phyloP scores from a whole-genome alignment of 2,113 vertebrate genomes.

The Epinephelus moara region DNA sequence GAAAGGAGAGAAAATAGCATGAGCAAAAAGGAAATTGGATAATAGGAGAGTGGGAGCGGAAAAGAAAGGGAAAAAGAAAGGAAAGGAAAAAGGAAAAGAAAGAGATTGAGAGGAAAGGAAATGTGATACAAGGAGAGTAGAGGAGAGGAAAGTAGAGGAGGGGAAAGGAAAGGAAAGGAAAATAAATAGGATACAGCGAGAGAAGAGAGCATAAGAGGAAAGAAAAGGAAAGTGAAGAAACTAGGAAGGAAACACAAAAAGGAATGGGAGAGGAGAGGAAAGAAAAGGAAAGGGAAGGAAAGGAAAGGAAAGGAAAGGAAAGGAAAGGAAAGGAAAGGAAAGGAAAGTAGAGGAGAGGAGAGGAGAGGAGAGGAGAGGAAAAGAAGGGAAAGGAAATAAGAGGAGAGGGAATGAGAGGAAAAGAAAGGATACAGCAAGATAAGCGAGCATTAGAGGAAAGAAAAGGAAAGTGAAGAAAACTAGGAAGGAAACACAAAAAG shows the following conservation, averaged over 20 bases:
- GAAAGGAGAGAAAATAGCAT: too few species aligned
- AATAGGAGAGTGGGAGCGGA: too few species aligned
- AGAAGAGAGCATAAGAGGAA: too few species aligned
- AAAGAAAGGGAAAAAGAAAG: too few species aligned
- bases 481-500: background rate
- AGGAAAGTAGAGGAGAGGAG: background rate
- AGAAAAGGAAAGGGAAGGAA: background rate
- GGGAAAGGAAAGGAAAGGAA: background rate
- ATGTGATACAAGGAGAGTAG: background rate
- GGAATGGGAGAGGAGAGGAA: too few species aligned
- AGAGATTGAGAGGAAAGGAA: background rate
- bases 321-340: background rate
- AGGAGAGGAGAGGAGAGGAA: too few species aligned
- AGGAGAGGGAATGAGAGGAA: background rate
- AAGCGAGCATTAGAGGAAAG: background rate
- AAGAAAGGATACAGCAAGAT: background rate
- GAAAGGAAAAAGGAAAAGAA: too few species aligned
- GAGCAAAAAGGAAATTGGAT: too few species aligned
- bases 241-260: too few species aligned
- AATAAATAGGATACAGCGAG: too few species aligned
- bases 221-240: too few species aligned
- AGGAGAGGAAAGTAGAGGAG: background rate
- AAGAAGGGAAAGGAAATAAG: background rate
- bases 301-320: background rate
- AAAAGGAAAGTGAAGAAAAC: background rate